phyloP scores from a whole-genome alignment of 2,113 vertebrate genomes.

The human (Homo sapiens) region DNA sequence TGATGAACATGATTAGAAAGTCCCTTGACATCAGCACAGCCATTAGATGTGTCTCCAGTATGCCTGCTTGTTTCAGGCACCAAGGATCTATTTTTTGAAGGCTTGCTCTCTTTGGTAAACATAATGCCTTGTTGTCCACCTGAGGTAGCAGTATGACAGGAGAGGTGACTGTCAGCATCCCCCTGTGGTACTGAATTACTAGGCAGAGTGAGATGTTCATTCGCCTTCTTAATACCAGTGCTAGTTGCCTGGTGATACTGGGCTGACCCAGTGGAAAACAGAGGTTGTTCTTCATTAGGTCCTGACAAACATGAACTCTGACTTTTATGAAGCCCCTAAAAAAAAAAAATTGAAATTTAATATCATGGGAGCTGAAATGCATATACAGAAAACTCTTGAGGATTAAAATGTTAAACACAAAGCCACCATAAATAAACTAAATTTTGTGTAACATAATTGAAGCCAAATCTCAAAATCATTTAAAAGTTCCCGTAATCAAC shows the following conservation, averaged over 20 bases:
- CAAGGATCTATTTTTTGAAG: conserved; percentile 91
- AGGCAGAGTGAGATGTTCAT: conserved; percentile 91
- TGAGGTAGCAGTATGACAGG: conserved; percentile 95
- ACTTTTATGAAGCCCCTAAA: conserved; percentile 94
- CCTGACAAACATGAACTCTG: conserved; percentile 95
- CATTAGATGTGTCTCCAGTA: conserved; percentile 87
- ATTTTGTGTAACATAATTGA: neutral
- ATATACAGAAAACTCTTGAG: neutral
- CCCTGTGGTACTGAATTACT: conserved; percentile 92
- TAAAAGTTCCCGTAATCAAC: neutral
- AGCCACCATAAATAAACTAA: neutral
- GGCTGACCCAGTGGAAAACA: conserved; percentile 91
- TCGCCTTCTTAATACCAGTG: conserved; percentile 93
- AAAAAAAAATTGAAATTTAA: conserved; percentile 47
- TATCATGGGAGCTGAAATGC: neutral
- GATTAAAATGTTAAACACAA: neutral
- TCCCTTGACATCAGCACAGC: conserved; percentile 89
- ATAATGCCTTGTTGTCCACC: conserved; percentile 92
- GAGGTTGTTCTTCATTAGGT: conserved; percentile 93
- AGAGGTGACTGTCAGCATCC: conserved; percentile 92
- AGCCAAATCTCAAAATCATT: neutral
- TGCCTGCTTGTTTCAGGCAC: conserved; percentile 88
- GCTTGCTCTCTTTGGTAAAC: conserved; percentile 97
- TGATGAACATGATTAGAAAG: conserved; percentile 95
- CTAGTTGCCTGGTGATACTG: conserved; percentile 90